Conservation (phyloP, 2,113 vertebrate genomes). For the Butorides virescens region DNA sequence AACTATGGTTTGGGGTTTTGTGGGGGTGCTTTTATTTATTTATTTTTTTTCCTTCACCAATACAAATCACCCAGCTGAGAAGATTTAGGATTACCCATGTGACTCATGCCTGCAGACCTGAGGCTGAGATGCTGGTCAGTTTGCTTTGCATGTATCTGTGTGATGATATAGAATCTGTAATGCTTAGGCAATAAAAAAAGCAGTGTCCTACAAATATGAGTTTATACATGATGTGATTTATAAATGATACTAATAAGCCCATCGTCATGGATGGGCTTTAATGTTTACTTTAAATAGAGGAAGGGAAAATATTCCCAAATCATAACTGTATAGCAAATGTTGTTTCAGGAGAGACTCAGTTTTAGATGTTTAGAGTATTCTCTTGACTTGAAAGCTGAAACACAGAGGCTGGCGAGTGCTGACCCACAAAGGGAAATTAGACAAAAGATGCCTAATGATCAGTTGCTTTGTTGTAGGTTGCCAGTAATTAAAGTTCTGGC, state of each 20-base stretch:
- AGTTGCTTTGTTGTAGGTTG: not conserved
- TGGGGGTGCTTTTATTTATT: not conserved
- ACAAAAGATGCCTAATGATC: not conserved
- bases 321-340: too few species aligned
- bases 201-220: not conserved
- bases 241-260: not conserved
- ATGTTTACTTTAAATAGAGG: not conserved
- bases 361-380: not conserved
- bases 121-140: not conserved
- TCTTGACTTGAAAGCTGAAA: not conserved
- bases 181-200: not conserved
- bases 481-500: not conserved
- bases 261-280: not conserved
- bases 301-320: too few species aligned
- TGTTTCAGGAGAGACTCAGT: too few species aligned
- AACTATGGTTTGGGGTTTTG: not conserved
- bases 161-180: not conserved
- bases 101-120: not conserved
- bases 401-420: not conserved
- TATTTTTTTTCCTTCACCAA: not conserved
- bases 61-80: not conserved
- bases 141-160: not conserved
- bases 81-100: not conserved
- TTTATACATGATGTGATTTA: not conserved
- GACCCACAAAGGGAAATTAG: not conserved